Evolutionary conservation across 2,113 vertebrate genomes (phyloP), one percentile per base, ranked within the genome.

Genomic region (Leptosomus discolor): DNA sequence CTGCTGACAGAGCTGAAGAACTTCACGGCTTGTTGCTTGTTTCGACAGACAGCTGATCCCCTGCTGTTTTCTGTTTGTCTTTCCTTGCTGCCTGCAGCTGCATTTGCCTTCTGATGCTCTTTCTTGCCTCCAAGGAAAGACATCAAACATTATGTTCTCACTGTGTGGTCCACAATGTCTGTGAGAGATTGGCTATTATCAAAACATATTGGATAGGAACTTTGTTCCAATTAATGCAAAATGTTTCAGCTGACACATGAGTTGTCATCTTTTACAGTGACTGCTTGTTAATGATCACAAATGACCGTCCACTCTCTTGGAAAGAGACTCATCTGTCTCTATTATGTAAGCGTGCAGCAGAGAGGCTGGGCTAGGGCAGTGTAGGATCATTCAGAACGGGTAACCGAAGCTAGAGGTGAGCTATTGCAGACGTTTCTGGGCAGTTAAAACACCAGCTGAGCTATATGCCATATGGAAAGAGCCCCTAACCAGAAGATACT

Each of bases 271-370:
- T 75, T 83, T 76, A 61, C 39, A 39, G 74, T 71, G 73, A 39
- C 76, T 87, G 65, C 84, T 88, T 92, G 74, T 83, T 96, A 95
- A 94, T 91, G 88, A 84, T 93, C 71, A 82, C 65, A 90, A 85
- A 92, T 79, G 69, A 68, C 56, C 37, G 48, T 95, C 85, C 89
- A 39, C 23, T 93, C 12, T 80, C 56, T 50, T 27, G 46, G 54
- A 92, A 74, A 27, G 46, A 63, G 73, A 29, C 34, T 91, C 51
- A 84, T 92, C 69, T 76, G 41, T 92, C 64, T 91, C 37, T 50
- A 54, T n/a, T 84, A 7, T 1, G 30, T 34, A 17, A 7, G 20
- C 2, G 34, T 85, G 60, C 70, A 78, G 82, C 41, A 18, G 76
- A 34, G 76, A 53, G 56, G 70, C 58, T 57, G 56, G 36, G 32